These are phyloP conservation scores for Pseudomyrmex dendroicus DNA, from an alignment of 1,140 invertebrate genomes.

Conservation along the genomic window DNA sequence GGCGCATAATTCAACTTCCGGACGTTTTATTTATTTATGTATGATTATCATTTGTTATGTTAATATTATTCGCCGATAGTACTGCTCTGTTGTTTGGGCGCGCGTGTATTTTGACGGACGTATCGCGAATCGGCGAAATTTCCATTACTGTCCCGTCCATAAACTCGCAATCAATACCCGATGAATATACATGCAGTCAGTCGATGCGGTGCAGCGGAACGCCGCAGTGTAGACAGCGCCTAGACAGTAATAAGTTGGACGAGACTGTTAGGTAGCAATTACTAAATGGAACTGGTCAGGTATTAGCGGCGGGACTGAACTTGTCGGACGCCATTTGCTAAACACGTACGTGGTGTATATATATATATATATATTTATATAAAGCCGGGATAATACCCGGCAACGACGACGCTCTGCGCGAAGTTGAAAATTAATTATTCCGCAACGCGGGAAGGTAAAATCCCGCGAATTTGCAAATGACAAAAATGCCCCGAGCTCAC, in stretches of 20 bases:
- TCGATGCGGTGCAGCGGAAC: constrained; percentile 45
- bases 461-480: constrained; percentile 1
- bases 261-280: constrained; percentile 54
- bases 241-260: constrained; percentile 59
- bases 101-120: constrained; percentile 29
- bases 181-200: constrained; percentile 53
- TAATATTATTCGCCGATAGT: constrained; percentile 20
- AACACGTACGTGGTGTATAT: constrained; percentile 30
- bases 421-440: constrained; percentile 54
- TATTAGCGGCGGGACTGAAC: constrained; percentile 51
- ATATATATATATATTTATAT: constrained; percentile 29
- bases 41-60: constrained; percentile 19
- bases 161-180: constrained; percentile 47
- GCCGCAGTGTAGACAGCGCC: constrained; percentile 52
- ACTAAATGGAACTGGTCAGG: constrained; percentile 56
- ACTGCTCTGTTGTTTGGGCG: constrained; percentile 24
- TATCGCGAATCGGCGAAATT: constrained; percentile 41
- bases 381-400: constrained; percentile 22
- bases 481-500: not conserved
- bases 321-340: constrained; percentile 51
- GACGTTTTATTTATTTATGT: not conserved
- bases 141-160: constrained; percentile 49
- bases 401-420: not conserved
- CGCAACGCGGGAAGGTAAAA: constrained; percentile 11
- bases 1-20: not conserved